Evolutionary conservation across 1,140 invertebrate genomes (phyloP).

Genomic region (Drusus annulatus): DNA sequence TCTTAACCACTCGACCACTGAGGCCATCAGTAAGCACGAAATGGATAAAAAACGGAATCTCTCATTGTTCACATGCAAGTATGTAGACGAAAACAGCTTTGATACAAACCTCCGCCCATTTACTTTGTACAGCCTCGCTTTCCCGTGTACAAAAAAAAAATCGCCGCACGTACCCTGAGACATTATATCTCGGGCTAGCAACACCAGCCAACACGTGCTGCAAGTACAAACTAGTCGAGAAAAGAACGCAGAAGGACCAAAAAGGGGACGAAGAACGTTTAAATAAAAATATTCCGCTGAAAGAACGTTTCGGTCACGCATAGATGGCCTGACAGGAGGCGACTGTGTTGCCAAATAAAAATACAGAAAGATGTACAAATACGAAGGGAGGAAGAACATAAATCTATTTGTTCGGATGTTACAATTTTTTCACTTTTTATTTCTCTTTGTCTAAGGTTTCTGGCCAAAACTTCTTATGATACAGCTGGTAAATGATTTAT

Average conservation of each 20-base stretch:
- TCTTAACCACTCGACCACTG: too few relatives aligned
- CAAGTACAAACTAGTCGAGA: slow-evolving; percentile 8
- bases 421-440: neutral
- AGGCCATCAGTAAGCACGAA: too few relatives aligned
- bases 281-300: slow-evolving; percentile 20
- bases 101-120: neutral
- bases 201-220: slow-evolving; percentile 14
- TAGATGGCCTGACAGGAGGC: slow-evolving; percentile 15
- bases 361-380: slow-evolving; percentile 9
- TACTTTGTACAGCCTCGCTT: neutral
- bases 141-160: neutral
- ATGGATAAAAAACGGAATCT: too few relatives aligned
- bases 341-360: neutral
- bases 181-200: slow-evolving; percentile 20
- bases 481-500: neutral
- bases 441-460: slow-evolving; percentile 14
- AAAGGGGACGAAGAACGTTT: slow-evolving; percentile 1
- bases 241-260: neutral
- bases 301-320: slow-evolving; percentile 26
- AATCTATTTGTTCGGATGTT: slow-evolving; percentile 32
- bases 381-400: slow-evolving; percentile 14
- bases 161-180: slow-evolving; percentile 16
- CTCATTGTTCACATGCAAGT: too few relatives aligned
- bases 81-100: too few relatives aligned
- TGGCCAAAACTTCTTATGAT: neutral